Conservation (phyloP, 2,113 vertebrate species). For the Cololabis saira region DNA sequence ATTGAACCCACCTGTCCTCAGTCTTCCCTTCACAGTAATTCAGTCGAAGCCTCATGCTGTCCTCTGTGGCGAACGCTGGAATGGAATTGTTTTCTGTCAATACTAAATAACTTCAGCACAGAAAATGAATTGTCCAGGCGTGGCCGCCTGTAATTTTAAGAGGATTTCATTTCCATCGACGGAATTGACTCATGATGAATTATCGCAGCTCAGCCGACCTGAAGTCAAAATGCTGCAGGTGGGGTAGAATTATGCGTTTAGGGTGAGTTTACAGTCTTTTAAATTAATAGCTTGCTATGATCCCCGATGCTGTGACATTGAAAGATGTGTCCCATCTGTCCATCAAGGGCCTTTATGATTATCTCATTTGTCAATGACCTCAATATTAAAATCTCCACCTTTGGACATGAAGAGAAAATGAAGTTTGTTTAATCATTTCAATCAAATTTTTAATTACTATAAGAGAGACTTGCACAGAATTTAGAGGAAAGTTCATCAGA, state of each 20-base stretch:
- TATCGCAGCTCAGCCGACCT: too few relatives aligned
- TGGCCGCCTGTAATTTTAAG: slow-evolving; percentile 22
- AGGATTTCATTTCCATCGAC: slow-evolving; percentile 49
- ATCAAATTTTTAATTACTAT: too few relatives aligned
- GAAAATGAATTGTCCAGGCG: slow-evolving; percentile 32
- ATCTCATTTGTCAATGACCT: too few relatives aligned
- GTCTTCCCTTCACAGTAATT: slow-evolving; percentile 22
- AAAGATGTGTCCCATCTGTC: neutral
- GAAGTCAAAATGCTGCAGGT: neutral
- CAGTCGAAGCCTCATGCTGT: slow-evolving; percentile 6
- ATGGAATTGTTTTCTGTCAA: slow-evolving; percentile 50
- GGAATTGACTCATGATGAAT: neutral
- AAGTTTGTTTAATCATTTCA: too few relatives aligned
- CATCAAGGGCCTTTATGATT: too few relatives aligned
- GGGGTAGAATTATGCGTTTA: neutral
- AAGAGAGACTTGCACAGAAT: too few relatives aligned
- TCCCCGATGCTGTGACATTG: neutral
- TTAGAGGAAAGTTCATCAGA: too few relatives aligned
- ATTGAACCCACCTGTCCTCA: slow-evolving; percentile 46
- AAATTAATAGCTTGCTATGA: neutral
- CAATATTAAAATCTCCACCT: too few relatives aligned
- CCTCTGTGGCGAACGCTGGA: slow-evolving; percentile 29
- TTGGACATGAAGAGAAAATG: too few relatives aligned
- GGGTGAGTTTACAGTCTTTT: neutral
- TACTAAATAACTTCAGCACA: slow-evolving; percentile 53